Evolutionary conservation across 2,113 vertebrate species (phyloP).

Genomic region (Odocoileus virginianus): DNA sequence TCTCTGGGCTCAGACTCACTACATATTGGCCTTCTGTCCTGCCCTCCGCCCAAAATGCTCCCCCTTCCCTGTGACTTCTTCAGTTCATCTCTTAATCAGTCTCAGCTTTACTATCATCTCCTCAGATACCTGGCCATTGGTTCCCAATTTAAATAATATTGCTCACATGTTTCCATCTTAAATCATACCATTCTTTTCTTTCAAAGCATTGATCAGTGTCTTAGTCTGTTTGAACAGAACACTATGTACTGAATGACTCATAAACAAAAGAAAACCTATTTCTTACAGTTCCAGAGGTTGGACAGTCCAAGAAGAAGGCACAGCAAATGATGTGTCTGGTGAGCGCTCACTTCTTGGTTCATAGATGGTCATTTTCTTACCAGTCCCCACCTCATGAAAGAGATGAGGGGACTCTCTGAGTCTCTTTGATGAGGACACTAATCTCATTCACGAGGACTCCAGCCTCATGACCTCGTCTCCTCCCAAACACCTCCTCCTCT

Average conservation of each 20-base stretch:
- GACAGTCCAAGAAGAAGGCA: not conserved
- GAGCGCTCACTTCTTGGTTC: not conserved
- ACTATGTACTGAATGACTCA: not conserved
- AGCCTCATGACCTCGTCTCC: not conserved
- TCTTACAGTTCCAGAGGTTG: not conserved
- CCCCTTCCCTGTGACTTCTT: not conserved
- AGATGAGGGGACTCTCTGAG: not conserved
- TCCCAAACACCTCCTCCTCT: too few relatives aligned
- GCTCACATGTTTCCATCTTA: not conserved
- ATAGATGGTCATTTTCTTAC: not conserved
- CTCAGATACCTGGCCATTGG: not conserved
- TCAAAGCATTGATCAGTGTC: not conserved
- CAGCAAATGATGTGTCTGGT: not conserved
- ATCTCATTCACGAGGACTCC: not conserved
- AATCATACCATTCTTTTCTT: not conserved
- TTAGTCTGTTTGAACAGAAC: not conserved
- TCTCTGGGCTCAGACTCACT: not conserved
- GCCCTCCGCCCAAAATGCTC: not conserved
- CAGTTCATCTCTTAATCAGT: not conserved
- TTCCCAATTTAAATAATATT: not conserved
- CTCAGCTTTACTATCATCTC: not conserved
- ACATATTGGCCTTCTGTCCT: not conserved
- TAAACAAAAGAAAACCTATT: not conserved
- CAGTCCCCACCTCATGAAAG: not conserved
- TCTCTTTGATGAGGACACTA: not conserved